Evolutionary conservation across 2,113 vertebrate genomes (phyloP).

Genomic region (Aptenodytes patagonicus): DNA sequence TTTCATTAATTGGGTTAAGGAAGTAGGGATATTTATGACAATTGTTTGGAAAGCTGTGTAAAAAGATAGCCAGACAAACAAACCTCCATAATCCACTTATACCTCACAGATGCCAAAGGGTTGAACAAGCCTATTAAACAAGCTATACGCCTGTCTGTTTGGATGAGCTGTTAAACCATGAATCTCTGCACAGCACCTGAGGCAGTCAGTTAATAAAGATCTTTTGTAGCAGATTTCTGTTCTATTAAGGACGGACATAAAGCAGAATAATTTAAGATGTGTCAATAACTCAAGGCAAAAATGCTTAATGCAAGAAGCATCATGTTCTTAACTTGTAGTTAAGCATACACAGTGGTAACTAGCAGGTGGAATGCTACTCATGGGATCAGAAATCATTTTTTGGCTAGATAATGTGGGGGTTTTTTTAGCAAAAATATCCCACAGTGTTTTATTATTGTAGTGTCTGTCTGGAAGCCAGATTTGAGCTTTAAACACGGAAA

Average conservation of each 20-base stretch:
- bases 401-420: fast-evolving
- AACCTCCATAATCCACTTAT: slow-evolving; percentile 63
- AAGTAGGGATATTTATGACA: slow-evolving; percentile 41
- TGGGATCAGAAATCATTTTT: background rate
- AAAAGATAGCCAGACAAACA: slow-evolving; percentile 68
- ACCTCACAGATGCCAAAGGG: slow-evolving; percentile 58
- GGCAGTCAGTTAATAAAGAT: slow-evolving; percentile 74
- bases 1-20: slow-evolving; percentile 62
- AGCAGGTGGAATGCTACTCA: background rate
- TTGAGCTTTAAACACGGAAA: background rate
- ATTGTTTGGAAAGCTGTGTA: slow-evolving; percentile 56
- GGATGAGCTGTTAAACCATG: slow-evolving; percentile 55
- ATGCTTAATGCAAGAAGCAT: slow-evolving; percentile 41
- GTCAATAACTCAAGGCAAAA: slow-evolving; percentile 74
- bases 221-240: slow-evolving; percentile 66
- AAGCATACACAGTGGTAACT: background rate
- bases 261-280: slow-evolving; percentile 72
- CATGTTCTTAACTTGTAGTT: slow-evolving; percentile 40
- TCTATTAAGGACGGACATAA: slow-evolving; percentile 70
- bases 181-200: slow-evolving; percentile 62
- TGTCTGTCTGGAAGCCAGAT: background rate
- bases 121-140: slow-evolving; percentile 67
- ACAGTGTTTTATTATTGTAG: background rate
- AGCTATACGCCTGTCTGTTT: slow-evolving; percentile 54
- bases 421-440: background rate